Evolutionary conservation across 2,113 vertebrate species (phyloP).

Genomic region (Pelecanoides urinatrix): DNA sequence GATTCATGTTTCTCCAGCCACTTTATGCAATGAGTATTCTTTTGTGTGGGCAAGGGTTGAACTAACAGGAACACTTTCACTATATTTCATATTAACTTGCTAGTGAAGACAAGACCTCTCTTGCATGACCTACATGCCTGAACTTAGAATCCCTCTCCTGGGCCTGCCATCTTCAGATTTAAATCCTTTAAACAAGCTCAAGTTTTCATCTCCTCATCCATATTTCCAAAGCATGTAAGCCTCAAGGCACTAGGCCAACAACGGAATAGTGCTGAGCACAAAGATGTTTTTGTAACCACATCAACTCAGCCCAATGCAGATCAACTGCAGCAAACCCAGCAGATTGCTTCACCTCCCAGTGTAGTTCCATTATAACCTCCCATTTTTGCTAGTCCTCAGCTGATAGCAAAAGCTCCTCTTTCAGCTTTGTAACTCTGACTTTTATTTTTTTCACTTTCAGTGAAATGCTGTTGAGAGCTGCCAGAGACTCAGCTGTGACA

Average conservation of each 20-base stretch:
- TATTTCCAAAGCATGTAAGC: constrained; percentile 56
- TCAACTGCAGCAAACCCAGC: constrained; percentile 11
- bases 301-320: constrained; percentile 24
- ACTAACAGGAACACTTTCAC: constrained; percentile 12
- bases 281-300: constrained; percentile 62
- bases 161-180: constrained; percentile 58
- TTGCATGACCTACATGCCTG: constrained; percentile 42
- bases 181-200: constrained; percentile 48
- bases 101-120: constrained; percentile 46
- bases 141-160: constrained; percentile 43
- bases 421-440: not conserved
- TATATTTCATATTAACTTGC: constrained; percentile 32
- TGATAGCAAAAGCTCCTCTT: not conserved
- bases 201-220: constrained; percentile 60
- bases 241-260: constrained; percentile 58
- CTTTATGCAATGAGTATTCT: not conserved
- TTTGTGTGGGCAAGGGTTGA: not conserved
- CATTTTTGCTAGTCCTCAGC: not conserved
- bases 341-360: not conserved
- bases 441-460: not conserved
- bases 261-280: constrained; percentile 49
- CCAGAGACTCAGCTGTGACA: constrained; percentile 26
- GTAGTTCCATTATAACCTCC: not conserved
- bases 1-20: not conserved
- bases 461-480: constrained; percentile 4